Base-by-base conservation (phyloP, 1,140 invertebrate genomes). In the Potamilus streckersoni region DNA sequence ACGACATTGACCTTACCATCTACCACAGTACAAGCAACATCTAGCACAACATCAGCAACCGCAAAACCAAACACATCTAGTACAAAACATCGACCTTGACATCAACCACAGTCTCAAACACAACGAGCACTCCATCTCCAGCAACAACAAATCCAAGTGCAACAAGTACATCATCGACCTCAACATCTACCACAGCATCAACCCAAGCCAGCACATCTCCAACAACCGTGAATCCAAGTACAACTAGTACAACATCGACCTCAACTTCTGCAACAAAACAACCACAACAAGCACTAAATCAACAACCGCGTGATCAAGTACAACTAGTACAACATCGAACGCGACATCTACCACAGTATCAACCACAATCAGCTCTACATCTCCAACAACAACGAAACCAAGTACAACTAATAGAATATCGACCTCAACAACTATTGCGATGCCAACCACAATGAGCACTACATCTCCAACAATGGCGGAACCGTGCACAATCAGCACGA, bases 371-470 rank as follows among this genome's bases (percentile, higher is more conserved):
- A 27, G 27, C 27, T 2, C 27, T 1, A 27, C 27, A 27, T 27
- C 27, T 27, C 27, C 27, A 27, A 27, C 27, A 27, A 27, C 27
- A 1, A 2, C 64, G 55, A 19, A 38, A 16, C 16, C 31, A 69
- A 17, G 38, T 56, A 69, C 67, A 6, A 56, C 67, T 16, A 19
- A 20, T 19, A 55, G 49, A 69, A n/a, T n/a, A 23, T 16, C 65
- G 31, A 65, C 63, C 15, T n/a, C 63, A 65, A 65, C 63, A 65
- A 56, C 55, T 67, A 16, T 17, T 55, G 12, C 31, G 19, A 56
- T 55, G 57, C 57, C 55, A 69, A 69, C n/a, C n/a, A 59, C 55
- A 69, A 71, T 60, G 20, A 27, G 27, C 27, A 27, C 27, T 27
- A 27, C 27, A 27, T 27, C 27, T 27, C 27, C 27, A 27, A 27